Percentiles rank a stretch among this genome's conserved stretches.
Evolutionary conservation across 2,888 invertebrate species (phyloP).

Genomic region (Drosophila meridionalis): DNA sequence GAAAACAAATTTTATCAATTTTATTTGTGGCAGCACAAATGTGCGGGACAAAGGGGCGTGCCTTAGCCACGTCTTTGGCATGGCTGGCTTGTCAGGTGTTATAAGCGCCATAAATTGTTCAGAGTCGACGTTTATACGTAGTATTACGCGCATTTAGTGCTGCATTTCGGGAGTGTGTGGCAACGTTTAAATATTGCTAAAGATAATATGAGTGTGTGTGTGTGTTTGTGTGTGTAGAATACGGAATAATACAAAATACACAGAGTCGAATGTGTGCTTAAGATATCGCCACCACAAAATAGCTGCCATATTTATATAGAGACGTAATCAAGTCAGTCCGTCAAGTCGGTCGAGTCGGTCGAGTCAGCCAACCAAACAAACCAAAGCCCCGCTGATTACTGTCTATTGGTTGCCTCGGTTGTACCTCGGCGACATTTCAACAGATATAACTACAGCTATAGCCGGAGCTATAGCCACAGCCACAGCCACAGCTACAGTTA

Average conservation of each 20-base stretch:
- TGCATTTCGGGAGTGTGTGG: constrained; percentile 44
- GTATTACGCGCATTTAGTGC: constrained; percentile 35
- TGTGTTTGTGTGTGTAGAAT: constrained; percentile 22
- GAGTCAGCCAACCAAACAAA: constrained; percentile 46
- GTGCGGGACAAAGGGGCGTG: neutral
- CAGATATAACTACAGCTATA: constrained; percentile 28
- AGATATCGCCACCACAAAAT: constrained; percentile 70
- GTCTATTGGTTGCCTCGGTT: constrained; percentile 65
- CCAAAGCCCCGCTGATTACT: constrained; percentile 53
- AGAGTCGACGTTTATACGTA: constrained; percentile 45
- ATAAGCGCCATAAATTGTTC: constrained; percentile 65
- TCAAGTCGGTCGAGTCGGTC: constrained; percentile 14
- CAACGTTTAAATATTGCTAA: constrained; percentile 69
- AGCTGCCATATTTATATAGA: constrained; percentile 81
- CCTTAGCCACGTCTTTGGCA: constrained; percentile 28
- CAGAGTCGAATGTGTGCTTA: constrained; percentile 64
- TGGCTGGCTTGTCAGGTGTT: constrained; percentile 66
- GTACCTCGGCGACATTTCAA: constrained; percentile 33
- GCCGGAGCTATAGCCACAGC: constrained; percentile 24
- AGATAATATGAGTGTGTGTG: constrained; percentile 41
- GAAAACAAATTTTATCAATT: constrained; percentile 71
- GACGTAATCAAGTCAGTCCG: constrained; percentile 79
- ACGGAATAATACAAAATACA: constrained; percentile 39
- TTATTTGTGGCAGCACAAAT: constrained; percentile 60
- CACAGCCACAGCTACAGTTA: constrained; percentile 31